Evolutionary conservation across 2,888 invertebrate species (phyloP), one percentile per base, ranked within the genome.

Genomic region (Mellilla xanthometata): DNA sequence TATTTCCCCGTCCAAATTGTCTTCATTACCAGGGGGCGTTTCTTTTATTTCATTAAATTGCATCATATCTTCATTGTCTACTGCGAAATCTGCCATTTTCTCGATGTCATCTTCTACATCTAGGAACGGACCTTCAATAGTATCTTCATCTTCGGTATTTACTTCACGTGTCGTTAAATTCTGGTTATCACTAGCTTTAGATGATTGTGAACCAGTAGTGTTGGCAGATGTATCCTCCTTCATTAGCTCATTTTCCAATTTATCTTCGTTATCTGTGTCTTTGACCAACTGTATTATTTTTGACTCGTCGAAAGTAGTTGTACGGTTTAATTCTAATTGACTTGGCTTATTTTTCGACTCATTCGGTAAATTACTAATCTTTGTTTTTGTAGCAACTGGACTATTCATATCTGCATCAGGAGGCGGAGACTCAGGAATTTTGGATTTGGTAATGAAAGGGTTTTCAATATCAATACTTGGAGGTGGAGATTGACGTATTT

Each of bases 121-220:
- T 4, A 87, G 57, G 50, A 87, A 86, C 9, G 88, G 87, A 6
- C 86, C 88, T 65, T 88, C 88, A 30, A 79, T 54, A 4, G 88
- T 89, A 52, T 89, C 88, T 64, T 88, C 88, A 50, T 86, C 84
- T 68, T 89, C 88, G 9, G 88, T 88, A 39, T 80, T 66, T 2
- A 81, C 52, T 65, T 86, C 84, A 40, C 53, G 59, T 2, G 73
- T 57, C n/a, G 81, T 78, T n/a, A 29, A 15, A 53, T 81, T 68
- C 57, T 60, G 75, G 8, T 76, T 73, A 41, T 76, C 72, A 22
- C 66, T 65, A 27, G 52, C 52, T 62, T 71, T 79, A 6, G 78
- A 78, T 42, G 52, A 60, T 41, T 76, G 74, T 32, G 54, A 58
- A 44, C 63, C 62, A 54, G 61, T 73, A 10, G 60, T 36, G 54